phyloP scores from a whole-genome alignment of 1,140 invertebrate genomes.

The Stegodyphus dumicola region DNA sequence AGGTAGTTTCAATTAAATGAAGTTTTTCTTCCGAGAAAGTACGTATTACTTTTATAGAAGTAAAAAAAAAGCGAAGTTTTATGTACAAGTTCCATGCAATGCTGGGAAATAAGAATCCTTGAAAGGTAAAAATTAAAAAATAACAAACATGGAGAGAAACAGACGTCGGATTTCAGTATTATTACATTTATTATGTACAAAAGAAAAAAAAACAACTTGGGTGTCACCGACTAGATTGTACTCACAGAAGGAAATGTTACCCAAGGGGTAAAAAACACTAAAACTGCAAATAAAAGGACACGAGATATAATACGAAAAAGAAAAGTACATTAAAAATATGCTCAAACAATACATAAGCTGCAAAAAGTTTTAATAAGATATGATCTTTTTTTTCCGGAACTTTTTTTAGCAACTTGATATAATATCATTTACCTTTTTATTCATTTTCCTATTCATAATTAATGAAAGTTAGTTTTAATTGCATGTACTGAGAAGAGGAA shows the following conservation, averaged over 20 bases:
- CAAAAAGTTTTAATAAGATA: constrained; percentile 8
- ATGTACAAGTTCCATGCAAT: too few relatives aligned
- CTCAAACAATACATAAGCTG: constrained; percentile 32
- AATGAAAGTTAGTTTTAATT: too few relatives aligned
- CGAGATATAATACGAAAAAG: background rate
- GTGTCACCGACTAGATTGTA: constrained; percentile 40
- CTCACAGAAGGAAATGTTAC: constrained; percentile 49
- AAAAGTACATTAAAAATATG: constrained; percentile 15
- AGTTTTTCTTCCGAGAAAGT: too few relatives aligned
- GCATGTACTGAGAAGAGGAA: too few relatives aligned
- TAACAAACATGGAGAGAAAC: background rate
- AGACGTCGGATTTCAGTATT: background rate
- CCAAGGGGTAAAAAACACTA: constrained; percentile 25
- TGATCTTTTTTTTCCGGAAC: background rate
- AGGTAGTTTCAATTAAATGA: too few relatives aligned
- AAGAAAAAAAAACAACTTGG: constrained; percentile 24
- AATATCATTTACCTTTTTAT: background rate
- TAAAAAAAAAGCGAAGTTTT: too few relatives aligned
- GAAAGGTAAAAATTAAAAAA: background rate
- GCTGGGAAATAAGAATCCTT: background rate
- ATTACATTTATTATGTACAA: constrained; percentile 43
- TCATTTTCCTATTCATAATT: too few relatives aligned
- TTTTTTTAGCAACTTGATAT: background rate
- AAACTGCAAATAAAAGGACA: constrained; percentile 15
- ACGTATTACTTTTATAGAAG: too few relatives aligned